A percentile compares a stretch with the other conserved stretches of the same genome.
phyloP scores from a whole-genome alignment of 2,888 invertebrate species.

The Eupithecia tripunctaria region DNA sequence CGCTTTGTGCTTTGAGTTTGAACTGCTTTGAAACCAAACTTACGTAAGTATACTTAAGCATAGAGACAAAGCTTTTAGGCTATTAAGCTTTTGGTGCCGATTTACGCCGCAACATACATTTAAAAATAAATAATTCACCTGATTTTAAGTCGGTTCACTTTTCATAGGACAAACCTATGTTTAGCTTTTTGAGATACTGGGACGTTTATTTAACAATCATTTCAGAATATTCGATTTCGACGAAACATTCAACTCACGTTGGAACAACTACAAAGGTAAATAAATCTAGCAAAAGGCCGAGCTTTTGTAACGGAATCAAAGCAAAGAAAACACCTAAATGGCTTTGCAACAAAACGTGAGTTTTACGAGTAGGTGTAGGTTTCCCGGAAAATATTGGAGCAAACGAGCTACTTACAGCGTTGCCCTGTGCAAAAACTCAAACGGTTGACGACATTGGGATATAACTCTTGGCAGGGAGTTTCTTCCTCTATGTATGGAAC shows the following conservation, averaged over 20 bases:
- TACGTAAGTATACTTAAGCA: not conserved
- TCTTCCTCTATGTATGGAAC: not conserved
- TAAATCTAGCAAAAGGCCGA: slow-evolving; percentile 9
- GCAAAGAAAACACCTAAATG: slow-evolving; percentile 3
- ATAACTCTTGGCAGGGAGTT: not conserved
- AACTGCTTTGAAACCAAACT: slow-evolving; percentile 14
- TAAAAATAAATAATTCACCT: no score
- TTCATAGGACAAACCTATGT: not conserved
- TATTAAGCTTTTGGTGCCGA: not conserved
- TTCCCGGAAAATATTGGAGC: not conserved
- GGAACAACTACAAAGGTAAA: slow-evolving; percentile 8
- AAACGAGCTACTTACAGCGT: not conserved
- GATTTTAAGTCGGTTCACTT: not conserved
- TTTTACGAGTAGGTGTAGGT: slow-evolving; percentile 2
- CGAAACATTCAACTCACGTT: not conserved
- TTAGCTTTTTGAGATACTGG: no score
- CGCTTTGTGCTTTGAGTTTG: slow-evolving; percentile 21
- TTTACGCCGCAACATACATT: not conserved
- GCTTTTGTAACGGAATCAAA: slow-evolving; percentile 8
- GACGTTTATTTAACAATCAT: no score
- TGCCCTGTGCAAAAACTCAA: not conserved
- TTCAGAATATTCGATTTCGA: not conserved
- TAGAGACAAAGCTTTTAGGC: not conserved
- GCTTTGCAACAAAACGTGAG: slow-evolving; percentile 8
- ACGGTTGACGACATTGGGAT: not conserved